Evolutionary conservation across 2,113 vertebrate species (phyloP).

Genomic region (Hucho hucho): DNA sequence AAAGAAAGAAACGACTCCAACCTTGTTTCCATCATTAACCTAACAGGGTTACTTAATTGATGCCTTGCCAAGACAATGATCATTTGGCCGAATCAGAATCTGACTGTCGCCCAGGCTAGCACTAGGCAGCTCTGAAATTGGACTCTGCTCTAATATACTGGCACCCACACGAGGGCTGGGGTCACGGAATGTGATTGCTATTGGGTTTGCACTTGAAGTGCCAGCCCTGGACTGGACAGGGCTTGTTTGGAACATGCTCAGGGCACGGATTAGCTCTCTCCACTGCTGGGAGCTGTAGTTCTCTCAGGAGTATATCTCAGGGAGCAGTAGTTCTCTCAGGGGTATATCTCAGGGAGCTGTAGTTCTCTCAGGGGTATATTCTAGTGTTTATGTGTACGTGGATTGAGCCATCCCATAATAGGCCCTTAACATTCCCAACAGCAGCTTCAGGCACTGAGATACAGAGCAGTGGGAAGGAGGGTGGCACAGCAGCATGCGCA

Average conservation of each 20-base stretch:
- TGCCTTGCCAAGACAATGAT: conserved; percentile 21
- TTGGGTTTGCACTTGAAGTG: conserved; percentile 2
- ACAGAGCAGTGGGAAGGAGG: conserved; percentile 40
- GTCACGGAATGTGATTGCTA: background rate
- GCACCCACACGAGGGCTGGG: conserved; percentile 14
- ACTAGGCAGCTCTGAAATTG: background rate
- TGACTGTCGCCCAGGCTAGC: conserved; percentile 23
- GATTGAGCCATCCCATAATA: conserved; percentile 54
- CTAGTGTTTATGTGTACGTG: conserved; percentile 50
- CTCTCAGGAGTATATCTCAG: conserved; percentile 47
- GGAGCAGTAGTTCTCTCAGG: too few relatives aligned
- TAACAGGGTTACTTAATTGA: background rate
- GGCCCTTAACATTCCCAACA: conserved; percentile 56
- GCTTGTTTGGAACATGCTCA: conserved; percentile 42
- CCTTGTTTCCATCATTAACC: background rate
- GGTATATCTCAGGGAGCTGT: too few relatives aligned
- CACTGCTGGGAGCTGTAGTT: conserved; percentile 29
- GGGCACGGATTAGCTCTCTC: conserved; percentile 45
- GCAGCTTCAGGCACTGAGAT: conserved; percentile 38
- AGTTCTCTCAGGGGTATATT: conserved; percentile 53
- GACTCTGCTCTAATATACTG: background rate
- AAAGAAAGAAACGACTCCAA: too few relatives aligned
- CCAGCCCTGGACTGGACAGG: conserved; percentile 34
- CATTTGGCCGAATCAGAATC: conserved; percentile 10
- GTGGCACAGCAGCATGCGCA: conserved; percentile 41